Base-by-base conservation (phyloP, 23 tunicate species). In the Diplosoma virens region DNA sequence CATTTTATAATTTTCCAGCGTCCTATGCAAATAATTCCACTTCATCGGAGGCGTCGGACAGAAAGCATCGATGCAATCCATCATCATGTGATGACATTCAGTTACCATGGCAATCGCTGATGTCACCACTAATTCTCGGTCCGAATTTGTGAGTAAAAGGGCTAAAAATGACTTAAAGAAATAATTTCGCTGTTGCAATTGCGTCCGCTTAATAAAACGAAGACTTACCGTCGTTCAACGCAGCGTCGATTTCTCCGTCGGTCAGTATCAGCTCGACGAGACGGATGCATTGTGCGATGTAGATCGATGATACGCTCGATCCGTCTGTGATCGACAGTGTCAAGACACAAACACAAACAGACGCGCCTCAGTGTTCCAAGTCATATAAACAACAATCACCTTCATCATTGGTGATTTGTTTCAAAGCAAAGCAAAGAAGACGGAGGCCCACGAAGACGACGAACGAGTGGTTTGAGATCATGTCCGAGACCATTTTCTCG, bases 171-270 rank as follows among this genome's bases (percentile, higher is more conserved):
- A n/a, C n/a, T n/a, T n/a, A n/a, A n/a, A n/a, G n/a, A n/a, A n/a
- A n/a, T n/a, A n/a, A n/a, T n/a, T n/a, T n/a, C n/a, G n/a, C n/a
- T n/a, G n/a, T n/a, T n/a, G n/a, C n/a, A n/a, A n/a, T n/a, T n/a
- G n/a, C n/a, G n/a, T n/a, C n/a, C n/a, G n/a, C n/a, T n/a, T n/a
- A n/a, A n/a, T n/a, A n/a, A n/a, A n/a, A n/a, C n/a, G n/a, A n/a
- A 24, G 5, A 7, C 76, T 72, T 84, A 84, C 89, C 76, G 45
- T 84, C 89, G 1, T 84, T 60, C 24, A 84, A 21, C 25, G 82
- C 89, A 55, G 82, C 82, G 28, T 84, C 89, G 9, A 84, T 28
- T 68, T 84, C 82, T 61, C 89, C 89, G 45, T 84, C 89, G 17
- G 89, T 76, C 27, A 84, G 53, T 17, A 77, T 76, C 11, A 55